A percentile compares a stretch with the other conserved stretches of the same genome.
These are phyloP conservation scores for Palythoa grandis DNA, from an alignment of 92 coral and sea anemone species.

Conservation along the genomic window DNA sequence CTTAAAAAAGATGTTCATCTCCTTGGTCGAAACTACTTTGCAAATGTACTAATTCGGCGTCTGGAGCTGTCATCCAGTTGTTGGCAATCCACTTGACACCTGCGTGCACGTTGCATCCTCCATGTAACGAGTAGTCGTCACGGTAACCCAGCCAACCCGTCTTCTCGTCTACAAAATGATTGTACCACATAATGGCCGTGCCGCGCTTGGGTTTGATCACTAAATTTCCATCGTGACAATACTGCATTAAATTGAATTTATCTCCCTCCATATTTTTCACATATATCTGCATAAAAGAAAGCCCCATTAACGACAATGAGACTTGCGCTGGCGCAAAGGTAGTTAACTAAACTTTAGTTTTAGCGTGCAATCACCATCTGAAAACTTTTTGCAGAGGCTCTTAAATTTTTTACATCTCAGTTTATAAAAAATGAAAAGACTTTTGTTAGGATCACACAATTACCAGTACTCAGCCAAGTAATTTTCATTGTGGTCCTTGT, in stretches of 20 bases:
- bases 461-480: no score
- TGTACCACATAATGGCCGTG: constrained; percentile 86
- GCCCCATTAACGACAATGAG: not conserved
- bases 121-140: constrained; percentile 84
- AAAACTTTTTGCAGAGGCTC: no score
- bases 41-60: constrained; percentile 55
- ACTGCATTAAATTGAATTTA: constrained; percentile 75
- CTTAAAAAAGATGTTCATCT: constrained; percentile 2
- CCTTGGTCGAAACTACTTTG: constrained; percentile 63
- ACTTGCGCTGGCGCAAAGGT: not conserved
- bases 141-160: constrained; percentile 81
- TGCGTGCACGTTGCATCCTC: constrained; percentile 80
- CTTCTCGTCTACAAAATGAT: constrained; percentile 85
- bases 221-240: constrained; percentile 72
- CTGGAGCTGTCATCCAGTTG: constrained; percentile 88
- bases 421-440: no score
- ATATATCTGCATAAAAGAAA: constrained; percentile 35
- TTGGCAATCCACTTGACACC: constrained; percentile 88
- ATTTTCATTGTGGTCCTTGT: no score
- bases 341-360: not conserved
- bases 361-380: no score
- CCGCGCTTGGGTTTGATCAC: constrained; percentile 77
- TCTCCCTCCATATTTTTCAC: constrained; percentile 68
- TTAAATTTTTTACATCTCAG: no score
- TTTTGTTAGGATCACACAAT: no score